phyloP scores from a whole-genome alignment of 2,113 vertebrate genomes.

The Carettochelys insculpta region DNA sequence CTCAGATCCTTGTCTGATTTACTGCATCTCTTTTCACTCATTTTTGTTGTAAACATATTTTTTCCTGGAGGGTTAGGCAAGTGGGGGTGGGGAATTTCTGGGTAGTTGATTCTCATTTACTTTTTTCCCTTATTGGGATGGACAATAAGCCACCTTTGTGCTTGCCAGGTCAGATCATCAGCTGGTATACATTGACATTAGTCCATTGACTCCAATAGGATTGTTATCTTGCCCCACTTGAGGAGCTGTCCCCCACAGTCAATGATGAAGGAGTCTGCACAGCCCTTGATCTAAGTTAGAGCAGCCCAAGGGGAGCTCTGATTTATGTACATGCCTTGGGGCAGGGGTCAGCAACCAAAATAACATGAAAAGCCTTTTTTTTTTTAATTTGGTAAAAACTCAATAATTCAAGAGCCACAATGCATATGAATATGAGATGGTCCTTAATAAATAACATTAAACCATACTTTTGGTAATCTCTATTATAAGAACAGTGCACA shows the following conservation, averaged over 20 bases:
- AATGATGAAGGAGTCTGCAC: background rate
- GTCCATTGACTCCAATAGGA: background rate
- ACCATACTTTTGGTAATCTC: too few species aligned
- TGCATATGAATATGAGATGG: too few species aligned
- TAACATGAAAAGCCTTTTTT: too few species aligned
- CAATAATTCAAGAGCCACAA: too few species aligned
- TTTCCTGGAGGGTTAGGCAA: background rate
- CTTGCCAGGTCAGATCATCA: background rate
- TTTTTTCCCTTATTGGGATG: background rate
- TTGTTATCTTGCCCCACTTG: background rate
- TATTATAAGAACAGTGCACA: too few species aligned
- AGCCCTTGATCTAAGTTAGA: fast-evolving
- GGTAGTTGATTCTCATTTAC: fast-evolving
- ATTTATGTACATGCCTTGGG: background rate
- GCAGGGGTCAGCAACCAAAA: too few species aligned
- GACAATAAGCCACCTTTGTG: background rate
- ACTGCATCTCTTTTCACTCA: constrained; percentile 26
- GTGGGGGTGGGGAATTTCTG: background rate
- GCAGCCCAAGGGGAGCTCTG: background rate
- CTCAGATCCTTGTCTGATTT: constrained; percentile 50
- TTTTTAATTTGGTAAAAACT: too few species aligned
- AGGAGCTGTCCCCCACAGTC: fast-evolving
- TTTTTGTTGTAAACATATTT: background rate
- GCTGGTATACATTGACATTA: fast-evolving
- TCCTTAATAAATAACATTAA: too few species aligned